Conservation (phyloP, 2,113 vertebrate species). For the Bos javanicus region DNA sequence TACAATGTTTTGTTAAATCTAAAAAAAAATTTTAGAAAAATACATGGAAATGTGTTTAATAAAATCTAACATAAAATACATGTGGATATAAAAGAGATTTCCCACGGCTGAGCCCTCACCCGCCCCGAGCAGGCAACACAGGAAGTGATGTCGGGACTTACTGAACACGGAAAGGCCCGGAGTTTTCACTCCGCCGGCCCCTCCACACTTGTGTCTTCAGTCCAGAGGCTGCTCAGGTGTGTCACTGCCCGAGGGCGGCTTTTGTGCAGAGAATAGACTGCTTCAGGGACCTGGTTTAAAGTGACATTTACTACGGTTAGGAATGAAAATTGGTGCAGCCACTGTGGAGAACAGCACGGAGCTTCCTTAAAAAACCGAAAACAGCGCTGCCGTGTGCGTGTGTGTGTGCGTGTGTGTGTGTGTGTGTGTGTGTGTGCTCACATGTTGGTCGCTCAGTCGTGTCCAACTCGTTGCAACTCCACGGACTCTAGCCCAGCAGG, state of each 20-base stretch:
- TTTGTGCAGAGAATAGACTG: not conserved
- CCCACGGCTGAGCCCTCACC: accelerated
- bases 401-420: too few species aligned
- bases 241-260: accelerated
- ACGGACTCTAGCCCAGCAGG: not conserved
- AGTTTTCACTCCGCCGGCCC: accelerated
- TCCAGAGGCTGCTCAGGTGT: accelerated
- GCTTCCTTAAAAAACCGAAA: not conserved
- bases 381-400: not conserved
- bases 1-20: not conserved
- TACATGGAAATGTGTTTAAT: not conserved
- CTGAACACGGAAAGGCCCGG: accelerated
- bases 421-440: too few species aligned
- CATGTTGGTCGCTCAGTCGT: accelerated
- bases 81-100: accelerated
- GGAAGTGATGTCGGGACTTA: accelerated
- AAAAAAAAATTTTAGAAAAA: not conserved
- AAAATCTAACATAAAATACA: not conserved
- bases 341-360: not conserved
- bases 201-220: accelerated
- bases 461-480: not conserved
- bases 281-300: not conserved
- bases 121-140: accelerated
- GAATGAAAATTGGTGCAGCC: not conserved
- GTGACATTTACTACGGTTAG: not conserved